Percentiles rank a stretch among this genome's conserved stretches.
Evolutionary conservation across 2,888 invertebrate genomes (phyloP).

Genomic region (Patella pellucida): DNA sequence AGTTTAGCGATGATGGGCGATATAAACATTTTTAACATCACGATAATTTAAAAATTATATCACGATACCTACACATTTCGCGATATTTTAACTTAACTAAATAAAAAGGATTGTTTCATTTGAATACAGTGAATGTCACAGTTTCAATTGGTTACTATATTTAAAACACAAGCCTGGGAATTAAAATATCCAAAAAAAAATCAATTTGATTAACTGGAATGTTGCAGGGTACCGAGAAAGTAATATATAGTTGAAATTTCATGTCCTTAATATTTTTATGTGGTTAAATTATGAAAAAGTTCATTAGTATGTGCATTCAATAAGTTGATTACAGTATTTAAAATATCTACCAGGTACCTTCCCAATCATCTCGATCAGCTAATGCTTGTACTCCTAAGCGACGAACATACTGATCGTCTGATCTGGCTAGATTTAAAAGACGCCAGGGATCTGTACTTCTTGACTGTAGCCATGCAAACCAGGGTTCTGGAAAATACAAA

Average conservation of each 20-base stretch:
- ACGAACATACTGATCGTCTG: slow-evolving; percentile 40
- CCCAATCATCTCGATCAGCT: slow-evolving; percentile 43
- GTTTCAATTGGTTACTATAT: too few relatives aligned
- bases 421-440: slow-evolving; percentile 43
- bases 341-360: slow-evolving; percentile 38
- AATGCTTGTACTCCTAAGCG: slow-evolving; percentile 48
- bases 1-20: too few relatives aligned
- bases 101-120: too few relatives aligned
- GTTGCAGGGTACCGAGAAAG: too few relatives aligned
- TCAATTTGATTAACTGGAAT: too few relatives aligned
- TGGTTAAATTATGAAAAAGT: neutral
- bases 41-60: too few relatives aligned
- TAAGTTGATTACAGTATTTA: neutral
- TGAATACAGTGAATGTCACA: too few relatives aligned
- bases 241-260: neutral
- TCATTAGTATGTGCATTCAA: neutral
- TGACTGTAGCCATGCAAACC: slow-evolving; percentile 52
- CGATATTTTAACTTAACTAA: too few relatives aligned
- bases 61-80: too few relatives aligned
- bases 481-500: slow-evolving; percentile 39
- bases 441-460: slow-evolving; percentile 48
- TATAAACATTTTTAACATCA: too few relatives aligned
- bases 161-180: too few relatives aligned
- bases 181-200: neutral
- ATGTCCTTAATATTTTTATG: neutral